phyloP scores from a whole-genome alignment of 2,113 vertebrate genomes.

The Bothrops jararaca region DNA sequence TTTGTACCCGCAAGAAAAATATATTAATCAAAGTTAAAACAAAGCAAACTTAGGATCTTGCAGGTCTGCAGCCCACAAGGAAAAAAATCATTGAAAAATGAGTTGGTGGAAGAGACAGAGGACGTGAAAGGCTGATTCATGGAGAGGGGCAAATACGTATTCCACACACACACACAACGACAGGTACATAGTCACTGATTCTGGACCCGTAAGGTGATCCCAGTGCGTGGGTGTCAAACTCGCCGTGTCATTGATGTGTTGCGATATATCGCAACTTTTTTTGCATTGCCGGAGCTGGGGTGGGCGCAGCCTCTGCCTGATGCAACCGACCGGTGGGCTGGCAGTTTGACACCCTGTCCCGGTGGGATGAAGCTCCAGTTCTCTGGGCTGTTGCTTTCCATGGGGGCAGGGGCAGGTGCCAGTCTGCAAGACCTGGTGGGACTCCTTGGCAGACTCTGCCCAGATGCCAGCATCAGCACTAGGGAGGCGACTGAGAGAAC shows the following conservation, averaged over 20 bases:
- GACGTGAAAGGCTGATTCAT: not conserved
- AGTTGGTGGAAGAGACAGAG: not conserved
- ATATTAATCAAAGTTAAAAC: not conserved
- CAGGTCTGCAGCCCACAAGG: not conserved
- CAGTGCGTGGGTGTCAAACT: not conserved
- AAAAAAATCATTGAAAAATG: not conserved
- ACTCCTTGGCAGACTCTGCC: not conserved
- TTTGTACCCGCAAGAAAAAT: not conserved
- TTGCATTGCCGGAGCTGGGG: too few species aligned
- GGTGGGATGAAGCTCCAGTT: not conserved
- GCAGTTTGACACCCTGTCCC: too few species aligned
- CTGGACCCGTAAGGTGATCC: not conserved
- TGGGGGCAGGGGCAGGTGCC: not conserved
- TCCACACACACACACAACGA: not conserved
- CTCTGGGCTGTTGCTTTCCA: not conserved
- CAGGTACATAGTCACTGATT: not conserved
- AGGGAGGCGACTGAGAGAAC: not conserved
- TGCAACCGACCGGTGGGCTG: too few species aligned
- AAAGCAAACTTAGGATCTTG: not conserved
- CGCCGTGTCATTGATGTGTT: too few species aligned
- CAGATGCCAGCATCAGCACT: not conserved
- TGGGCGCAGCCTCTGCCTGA: too few species aligned
- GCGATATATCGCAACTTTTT: too few species aligned
- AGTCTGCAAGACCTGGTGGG: not conserved
- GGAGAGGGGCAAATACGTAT: accelerated